A percentile compares a stretch with the other conserved stretches of the same genome.
These are phyloP conservation scores for Carassius gibelio DNA, from an alignment of 2,113 vertebrate species.

Conservation along the genomic window DNA sequence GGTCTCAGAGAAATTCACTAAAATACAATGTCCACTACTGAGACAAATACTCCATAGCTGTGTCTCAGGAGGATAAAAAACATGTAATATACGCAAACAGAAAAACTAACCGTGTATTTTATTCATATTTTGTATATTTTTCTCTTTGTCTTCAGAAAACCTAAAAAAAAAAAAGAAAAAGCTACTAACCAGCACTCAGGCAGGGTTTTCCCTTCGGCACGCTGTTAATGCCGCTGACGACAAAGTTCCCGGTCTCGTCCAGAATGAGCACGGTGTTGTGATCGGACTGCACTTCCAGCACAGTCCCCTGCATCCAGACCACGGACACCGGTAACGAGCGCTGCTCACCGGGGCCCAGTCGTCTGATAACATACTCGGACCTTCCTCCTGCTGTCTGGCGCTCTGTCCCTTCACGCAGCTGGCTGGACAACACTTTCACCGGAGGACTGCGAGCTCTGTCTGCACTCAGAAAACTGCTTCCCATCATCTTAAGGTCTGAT, in stretches of 20 bases:
- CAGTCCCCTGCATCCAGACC: slow-evolving; percentile 92
- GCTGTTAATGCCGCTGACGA: slow-evolving; percentile 79
- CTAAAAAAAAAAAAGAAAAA: too few relatives aligned
- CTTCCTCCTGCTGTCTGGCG: slow-evolving; percentile 47
- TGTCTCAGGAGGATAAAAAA: too few relatives aligned
- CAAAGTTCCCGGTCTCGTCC: slow-evolving; percentile 85
- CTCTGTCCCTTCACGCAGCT: slow-evolving; percentile 70
- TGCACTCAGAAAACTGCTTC: background rate
- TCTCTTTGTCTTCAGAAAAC: too few relatives aligned
- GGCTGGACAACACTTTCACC: slow-evolving; percentile 80
- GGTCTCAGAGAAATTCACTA: too few relatives aligned
- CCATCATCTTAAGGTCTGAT: background rate
- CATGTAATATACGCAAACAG: too few relatives aligned
- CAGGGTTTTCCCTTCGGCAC: slow-evolving; percentile 88
- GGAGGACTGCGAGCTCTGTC: slow-evolving; percentile 68
- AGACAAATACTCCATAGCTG: too few relatives aligned
- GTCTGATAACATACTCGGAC: slow-evolving; percentile 48
- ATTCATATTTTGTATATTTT: too few relatives aligned
- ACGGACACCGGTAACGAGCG: slow-evolving; percentile 68
- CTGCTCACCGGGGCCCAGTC: slow-evolving; percentile 44
- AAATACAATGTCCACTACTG: too few relatives aligned
- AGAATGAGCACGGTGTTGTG: slow-evolving; percentile 74
- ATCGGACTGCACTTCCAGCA: slow-evolving; percentile 73
- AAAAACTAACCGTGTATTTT: too few relatives aligned
- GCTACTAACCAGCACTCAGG: slow-evolving; percentile 75